Evolutionary conservation across 2,113 vertebrate species (phyloP).

Genomic region (Mus spicilegus): DNA sequence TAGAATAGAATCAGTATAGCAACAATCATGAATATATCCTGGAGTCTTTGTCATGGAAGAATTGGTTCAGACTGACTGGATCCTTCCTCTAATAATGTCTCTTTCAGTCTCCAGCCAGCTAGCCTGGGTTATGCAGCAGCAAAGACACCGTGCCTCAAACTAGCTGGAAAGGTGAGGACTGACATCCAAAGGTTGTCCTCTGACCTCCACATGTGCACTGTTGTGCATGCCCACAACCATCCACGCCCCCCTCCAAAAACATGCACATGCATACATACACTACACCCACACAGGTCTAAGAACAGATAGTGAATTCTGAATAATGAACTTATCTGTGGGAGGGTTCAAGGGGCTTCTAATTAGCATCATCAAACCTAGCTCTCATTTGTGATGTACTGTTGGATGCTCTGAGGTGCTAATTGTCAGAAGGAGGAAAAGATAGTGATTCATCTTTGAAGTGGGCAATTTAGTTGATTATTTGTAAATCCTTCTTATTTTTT

Average conservation of each 20-base stretch:
- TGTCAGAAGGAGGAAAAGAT: conserved; percentile 50
- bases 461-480: conserved; percentile 40
- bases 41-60: conserved; percentile 41
- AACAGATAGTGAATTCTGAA: conserved; percentile 11
- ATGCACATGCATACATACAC: not conserved
- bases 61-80: conserved; percentile 15
- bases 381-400: not conserved
- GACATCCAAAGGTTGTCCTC: not conserved
- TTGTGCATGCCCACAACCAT: not conserved
- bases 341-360: conserved; percentile 39
- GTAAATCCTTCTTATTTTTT: conserved; percentile 64
- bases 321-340: not conserved
- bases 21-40: conserved; percentile 1
- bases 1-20: not conserved
- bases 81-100: not conserved
- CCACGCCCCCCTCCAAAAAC: not conserved
- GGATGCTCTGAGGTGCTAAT: conserved; percentile 36
- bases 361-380: conserved; percentile 12
- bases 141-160: not conserved
- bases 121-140: not conserved
- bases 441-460: conserved; percentile 41
- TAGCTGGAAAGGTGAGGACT: not conserved
- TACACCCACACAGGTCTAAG: not conserved
- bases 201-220: not conserved
- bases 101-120: conserved; percentile 29